Conservation (phyloP, 2,888 invertebrate species). For the Ophioninae sp. region DNA sequence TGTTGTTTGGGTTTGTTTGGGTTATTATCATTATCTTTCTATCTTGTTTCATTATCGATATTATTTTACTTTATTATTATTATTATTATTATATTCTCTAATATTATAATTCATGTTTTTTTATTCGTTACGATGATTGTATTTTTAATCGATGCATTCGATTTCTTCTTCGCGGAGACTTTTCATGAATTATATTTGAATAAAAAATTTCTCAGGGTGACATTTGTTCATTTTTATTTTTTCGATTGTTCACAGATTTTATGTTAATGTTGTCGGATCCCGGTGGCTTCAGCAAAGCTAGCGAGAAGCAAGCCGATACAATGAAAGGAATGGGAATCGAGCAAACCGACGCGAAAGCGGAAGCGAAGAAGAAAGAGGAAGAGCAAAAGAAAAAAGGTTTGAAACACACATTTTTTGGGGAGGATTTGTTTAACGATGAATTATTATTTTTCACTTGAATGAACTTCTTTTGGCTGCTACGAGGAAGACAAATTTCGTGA, state of each 20-base stretch:
- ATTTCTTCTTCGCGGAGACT: not conserved
- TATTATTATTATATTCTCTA: not conserved
- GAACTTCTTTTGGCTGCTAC: not conserved
- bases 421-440: not conserved
- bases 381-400: slow-evolving; percentile 77
- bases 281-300: slow-evolving; percentile 87
- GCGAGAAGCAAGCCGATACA: slow-evolving; percentile 85
- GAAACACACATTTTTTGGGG: not conserved
- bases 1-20: not conserved
- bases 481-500: not conserved
- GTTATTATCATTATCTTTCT: not conserved
- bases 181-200: not conserved
- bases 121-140: not conserved
- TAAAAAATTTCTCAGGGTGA: not conserved
- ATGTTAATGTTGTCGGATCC: slow-evolving; percentile 99
- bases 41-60: not conserved
- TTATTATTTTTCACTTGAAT: not conserved
- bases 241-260: slow-evolving; percentile 86
- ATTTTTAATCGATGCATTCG: not conserved
- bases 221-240: not conserved
- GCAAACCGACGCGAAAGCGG: slow-evolving; percentile 80
- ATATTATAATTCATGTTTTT: not conserved
- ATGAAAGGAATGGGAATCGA: slow-evolving; percentile 88
- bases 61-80: not conserved
- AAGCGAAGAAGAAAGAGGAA: slow-evolving; percentile 79